Evolutionary conservation across 2,113 vertebrate species (phyloP).

Genomic region (Larimichthys crocea): DNA sequence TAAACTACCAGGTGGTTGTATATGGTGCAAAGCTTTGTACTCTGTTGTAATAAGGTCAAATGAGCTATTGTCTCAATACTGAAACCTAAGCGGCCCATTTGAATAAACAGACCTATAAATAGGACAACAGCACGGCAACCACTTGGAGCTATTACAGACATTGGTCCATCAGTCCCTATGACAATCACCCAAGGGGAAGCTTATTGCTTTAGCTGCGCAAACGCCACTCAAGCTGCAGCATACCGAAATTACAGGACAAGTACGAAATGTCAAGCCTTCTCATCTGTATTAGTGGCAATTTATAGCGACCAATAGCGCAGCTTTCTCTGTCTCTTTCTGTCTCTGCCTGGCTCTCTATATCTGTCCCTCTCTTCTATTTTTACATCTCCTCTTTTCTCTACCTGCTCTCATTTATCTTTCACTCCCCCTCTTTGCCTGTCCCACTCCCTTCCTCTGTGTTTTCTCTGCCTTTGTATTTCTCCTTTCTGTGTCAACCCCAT

Average conservation of each 20-base stretch:
- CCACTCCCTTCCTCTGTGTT: slow-evolving; percentile 64
- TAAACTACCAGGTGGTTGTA: slow-evolving; percentile 7
- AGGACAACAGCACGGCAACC: slow-evolving; percentile 78
- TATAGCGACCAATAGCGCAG: slow-evolving; percentile 81
- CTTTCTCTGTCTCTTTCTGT: slow-evolving; percentile 64
- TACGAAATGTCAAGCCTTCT: slow-evolving; percentile 81
- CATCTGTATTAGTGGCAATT: slow-evolving; percentile 81
- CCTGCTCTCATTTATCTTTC: slow-evolving; percentile 83
- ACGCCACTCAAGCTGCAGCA: slow-evolving; percentile 72
- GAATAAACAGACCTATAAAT: slow-evolving; percentile 80
- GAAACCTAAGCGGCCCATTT: slow-evolving; percentile 72
- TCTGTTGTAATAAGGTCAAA: slow-evolving; percentile 71
- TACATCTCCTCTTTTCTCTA: slow-evolving; percentile 80
- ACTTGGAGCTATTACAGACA: slow-evolving; percentile 76
- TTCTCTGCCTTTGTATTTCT: slow-evolving; percentile 75
- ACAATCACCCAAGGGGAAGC: slow-evolving; percentile 75
- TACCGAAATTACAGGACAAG: slow-evolving; percentile 80
- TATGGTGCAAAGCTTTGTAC: slow-evolving; percentile 35
- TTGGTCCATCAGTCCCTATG: slow-evolving; percentile 75
- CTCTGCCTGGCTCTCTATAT: slow-evolving; percentile 75
- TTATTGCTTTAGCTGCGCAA: slow-evolving; percentile 76
- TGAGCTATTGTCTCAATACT: slow-evolving; percentile 71
- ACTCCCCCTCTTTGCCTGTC: slow-evolving; percentile 69
- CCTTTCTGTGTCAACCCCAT: slow-evolving; percentile 76
- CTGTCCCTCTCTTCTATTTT: slow-evolving; percentile 80